Conservation (phyloP, 2,888 invertebrate species). For the Acleris emargana region DNA sequence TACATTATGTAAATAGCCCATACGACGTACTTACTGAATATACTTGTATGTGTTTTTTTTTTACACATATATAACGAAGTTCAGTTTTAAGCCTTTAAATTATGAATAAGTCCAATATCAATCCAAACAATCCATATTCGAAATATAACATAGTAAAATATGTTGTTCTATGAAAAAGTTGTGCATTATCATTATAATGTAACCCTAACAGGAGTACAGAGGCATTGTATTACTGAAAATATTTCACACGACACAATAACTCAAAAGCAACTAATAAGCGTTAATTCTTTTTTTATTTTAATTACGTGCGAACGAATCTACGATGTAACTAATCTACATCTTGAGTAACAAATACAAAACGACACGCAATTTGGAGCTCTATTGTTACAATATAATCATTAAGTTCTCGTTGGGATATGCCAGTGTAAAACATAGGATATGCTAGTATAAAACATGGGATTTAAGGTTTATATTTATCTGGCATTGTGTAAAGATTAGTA, state of each 20-base stretch:
- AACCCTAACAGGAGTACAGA: no score
- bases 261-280: constrained; percentile 7
- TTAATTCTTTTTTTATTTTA: constrained; percentile 12
- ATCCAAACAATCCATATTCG: no score
- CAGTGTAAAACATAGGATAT: background rate
- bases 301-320: constrained; percentile 27
- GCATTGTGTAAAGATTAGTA: background rate
- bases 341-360: constrained; percentile 29
- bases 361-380: constrained; percentile 26
- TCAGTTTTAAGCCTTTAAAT: no score
- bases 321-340: constrained; percentile 25
- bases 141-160: no score
- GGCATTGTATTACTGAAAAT: background rate
- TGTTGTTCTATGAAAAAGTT: no score
- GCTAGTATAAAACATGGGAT: background rate
- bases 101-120: no score
- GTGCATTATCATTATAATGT: no score
- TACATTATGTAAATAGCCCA: no score
- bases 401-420: constrained; percentile 5
- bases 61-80: no score
- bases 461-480: constrained; percentile 7
- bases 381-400: constrained; percentile 25
- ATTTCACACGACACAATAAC: constrained; percentile 22
- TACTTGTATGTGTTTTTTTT: no score
- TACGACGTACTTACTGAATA: no score